phyloP scores from a whole-genome alignment of 2,888 invertebrate species.

The Diogma glabrata region DNA sequence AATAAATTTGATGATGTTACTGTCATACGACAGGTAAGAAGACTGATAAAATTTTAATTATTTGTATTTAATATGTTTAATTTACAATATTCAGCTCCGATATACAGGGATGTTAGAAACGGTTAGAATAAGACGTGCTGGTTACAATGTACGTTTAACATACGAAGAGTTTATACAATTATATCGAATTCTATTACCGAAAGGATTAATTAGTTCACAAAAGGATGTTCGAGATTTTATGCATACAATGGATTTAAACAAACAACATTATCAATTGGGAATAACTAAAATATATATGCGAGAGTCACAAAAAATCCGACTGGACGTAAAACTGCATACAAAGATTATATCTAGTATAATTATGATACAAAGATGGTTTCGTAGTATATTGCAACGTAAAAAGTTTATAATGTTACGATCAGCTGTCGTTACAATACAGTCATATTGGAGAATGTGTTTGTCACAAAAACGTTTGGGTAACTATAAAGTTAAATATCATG shows the following conservation, averaged over 20 bases:
- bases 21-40: constrained; percentile 54
- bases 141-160: constrained; percentile 85
- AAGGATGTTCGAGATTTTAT: constrained; percentile 77
- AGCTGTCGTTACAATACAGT: constrained; percentile 67
- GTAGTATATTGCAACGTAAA: constrained; percentile 65
- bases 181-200: constrained; percentile 81
- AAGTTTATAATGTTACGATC: constrained; percentile 62
- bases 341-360: constrained; percentile 89
- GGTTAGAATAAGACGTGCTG: constrained; percentile 86
- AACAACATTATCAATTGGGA: constrained; percentile 83
- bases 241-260: constrained; percentile 68
- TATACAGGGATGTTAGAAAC: constrained; percentile 98
- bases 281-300: constrained; percentile 81
- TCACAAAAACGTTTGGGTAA: constrained; percentile 44
- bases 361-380: constrained; percentile 83
- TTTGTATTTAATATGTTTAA: neutral
- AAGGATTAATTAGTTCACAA: constrained; percentile 75
- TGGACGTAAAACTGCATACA: constrained; percentile 85
- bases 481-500: constrained; percentile 40
- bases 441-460: constrained; percentile 52
- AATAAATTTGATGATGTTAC: constrained; percentile 90
- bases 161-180: constrained; percentile 91
- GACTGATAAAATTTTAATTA: neutral
- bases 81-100: constrained; percentile 54
- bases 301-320: constrained; percentile 83